A percentile compares a stretch with the other conserved stretches of the same genome.
phyloP scores from a whole-genome alignment of 2,113 vertebrate species.

The Recurvirostra avosetta region DNA sequence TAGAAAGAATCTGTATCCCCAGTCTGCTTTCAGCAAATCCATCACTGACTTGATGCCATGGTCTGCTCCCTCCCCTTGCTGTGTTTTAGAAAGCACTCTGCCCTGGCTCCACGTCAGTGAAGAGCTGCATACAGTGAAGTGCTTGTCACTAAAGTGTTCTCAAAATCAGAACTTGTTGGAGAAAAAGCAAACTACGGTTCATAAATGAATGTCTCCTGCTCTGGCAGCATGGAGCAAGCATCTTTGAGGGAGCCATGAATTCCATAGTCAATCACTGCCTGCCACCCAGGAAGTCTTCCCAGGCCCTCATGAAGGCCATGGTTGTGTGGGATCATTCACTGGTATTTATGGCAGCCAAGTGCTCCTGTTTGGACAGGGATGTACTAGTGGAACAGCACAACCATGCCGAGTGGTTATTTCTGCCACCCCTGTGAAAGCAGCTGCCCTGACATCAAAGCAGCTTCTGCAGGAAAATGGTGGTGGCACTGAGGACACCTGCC shows the following conservation, averaged over 20 bases:
- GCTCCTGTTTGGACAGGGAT: background rate
- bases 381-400: background rate
- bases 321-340: background rate
- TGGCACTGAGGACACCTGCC: background rate
- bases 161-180: background rate
- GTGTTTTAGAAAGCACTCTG: background rate
- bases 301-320: background rate
- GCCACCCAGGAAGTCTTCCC: background rate
- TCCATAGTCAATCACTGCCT: background rate
- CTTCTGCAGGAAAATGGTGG: background rate
- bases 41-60: fast-evolving
- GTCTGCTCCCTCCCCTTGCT: background rate
- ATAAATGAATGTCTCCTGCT: background rate
- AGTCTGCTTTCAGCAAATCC: background rate
- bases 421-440: background rate
- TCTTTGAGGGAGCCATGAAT: background rate
- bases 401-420: background rate
- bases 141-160: background rate
- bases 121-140: background rate
- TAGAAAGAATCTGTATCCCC: background rate
- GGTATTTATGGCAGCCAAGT: background rate
- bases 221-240: background rate
- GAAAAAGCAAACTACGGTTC: background rate
- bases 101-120: background rate
- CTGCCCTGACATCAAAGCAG: background rate